Base-by-base conservation (phyloP, 2,113 vertebrate species). In the Corythaixoides concolor region DNA sequence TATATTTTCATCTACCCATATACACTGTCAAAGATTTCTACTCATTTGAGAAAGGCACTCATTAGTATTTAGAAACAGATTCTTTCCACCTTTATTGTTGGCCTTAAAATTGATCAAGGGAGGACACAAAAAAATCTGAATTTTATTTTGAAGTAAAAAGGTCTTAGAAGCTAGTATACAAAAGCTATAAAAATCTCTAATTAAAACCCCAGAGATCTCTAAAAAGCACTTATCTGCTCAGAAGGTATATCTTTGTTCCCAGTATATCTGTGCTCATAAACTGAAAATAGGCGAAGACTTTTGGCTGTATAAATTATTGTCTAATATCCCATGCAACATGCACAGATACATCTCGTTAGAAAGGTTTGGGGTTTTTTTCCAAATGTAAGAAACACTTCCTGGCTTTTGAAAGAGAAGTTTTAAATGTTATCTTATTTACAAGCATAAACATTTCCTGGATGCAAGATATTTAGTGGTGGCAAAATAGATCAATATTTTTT, bases 181-280 rank as follows among this genome's bases (percentile, higher is more conserved):
- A 97, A 96, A 93, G 87, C 90, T 80, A 92, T 94, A 94, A 97
- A 97, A 95, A 93, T 77, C 89, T 84, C 82, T 97, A 97, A 97
- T 96, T 97, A 97, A 97, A 97, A 95, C 95, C 90, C 96, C 58
- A 75, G 73, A 90, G 63, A 92, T 77, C 67, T 95, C 88, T 74
- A 94, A 94, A 96, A 94, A 82, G 89, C 83, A 89, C 92, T 97
- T 80, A 75, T 78, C 85, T 95, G 77, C 91, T 97, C 93, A n/a
- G 67, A 96, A 90, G 52, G 67, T 69, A 17, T 24, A 85, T 85
- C 88, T 94, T 95, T 97, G 89, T 96, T 97, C 90, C 84, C 84
- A 43, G 26, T 52, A 47, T 89, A 64, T 78, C 76, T 70, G 47
- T 53, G 59, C 70, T 94, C 87, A 90, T 96, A 97, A 96, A 96